Base-by-base conservation (phyloP, 2,113 vertebrate genomes). In the Caranx melampygus region DNA sequence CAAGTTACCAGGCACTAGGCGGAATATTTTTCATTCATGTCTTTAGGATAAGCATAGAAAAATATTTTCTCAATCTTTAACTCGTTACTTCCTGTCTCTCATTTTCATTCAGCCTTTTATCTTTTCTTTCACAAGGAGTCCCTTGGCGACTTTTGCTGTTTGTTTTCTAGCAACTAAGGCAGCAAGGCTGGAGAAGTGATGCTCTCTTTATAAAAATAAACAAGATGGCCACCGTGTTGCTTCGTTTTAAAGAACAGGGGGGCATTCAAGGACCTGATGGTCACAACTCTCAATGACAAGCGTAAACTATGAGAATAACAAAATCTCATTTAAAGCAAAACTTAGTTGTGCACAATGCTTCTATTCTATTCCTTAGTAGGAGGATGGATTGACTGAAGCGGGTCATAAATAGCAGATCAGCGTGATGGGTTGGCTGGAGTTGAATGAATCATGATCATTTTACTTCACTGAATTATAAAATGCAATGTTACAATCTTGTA, bases 141-240 rank as follows among this genome's bases (percentile, higher is more conserved):
- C 37, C 63, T 70, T 76, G 40, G 69, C 75, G 61, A 35, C 68
- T 72, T 78, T 55, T 69, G 26, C 26, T 76, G 72, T 83, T 74
- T 86, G 58, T 77, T 84, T 88, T 79, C 62, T 76, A 79, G 89
- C 79, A 90, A 91, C 88, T 91, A 93, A 93, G 90, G 92, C 92
- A 92, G 89, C 80, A 69, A 85, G 89, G 89, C 84, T 77, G 35
- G 60, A 87, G 66, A 70, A 70, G 44, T 68, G 44, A 68, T 75
- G 81, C 67, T 66, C 14, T 72, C 58, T 60, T 62, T 74, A 84
- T 21, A 75, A 88, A 79, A 91, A 84, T 72, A 79, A 77, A 73
- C 57, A 75, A 62, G 58, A 72, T 69, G 74, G 75, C 83, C 67
- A 52, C 59, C 1, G 16, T 16, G 58, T 65, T 37, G 44, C 52